Base-by-base conservation (phyloP, 2,113 vertebrate species). In the Lycaon pictus region DNA sequence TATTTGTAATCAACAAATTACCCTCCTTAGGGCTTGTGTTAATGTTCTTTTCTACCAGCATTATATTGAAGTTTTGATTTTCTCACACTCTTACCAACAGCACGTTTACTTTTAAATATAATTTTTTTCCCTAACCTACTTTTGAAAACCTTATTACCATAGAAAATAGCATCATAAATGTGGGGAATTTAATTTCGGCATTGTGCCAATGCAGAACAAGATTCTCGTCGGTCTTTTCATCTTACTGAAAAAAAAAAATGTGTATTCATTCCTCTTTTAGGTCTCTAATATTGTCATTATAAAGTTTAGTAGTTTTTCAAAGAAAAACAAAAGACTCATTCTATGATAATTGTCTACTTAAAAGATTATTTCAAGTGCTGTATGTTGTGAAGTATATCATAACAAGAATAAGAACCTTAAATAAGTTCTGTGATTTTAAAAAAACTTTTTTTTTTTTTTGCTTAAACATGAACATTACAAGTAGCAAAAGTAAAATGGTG, bases 191-290 rank as follows among this genome's bases (percentile, higher is more conserved):
- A 92, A 92, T n/a, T 88, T 95, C 72, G 53, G 20, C 48, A 43
- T 55, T 90, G 77, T 95, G 76, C 35, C 56, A 87, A 4, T 76
- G 11, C 27, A 53, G 17, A 53, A 56, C 79, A 93, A 87, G 51
- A 79, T 95, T 83, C 48, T 97, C 93, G 3, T 79, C 80, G 90
- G 12, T 67, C n/a, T 97, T 96, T 97, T 94, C 25, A 90, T 96
- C 15, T 83, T 63, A 82, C 76, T 55, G 51, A 90, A 51, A 48
- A 35, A 76, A 80, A 80, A 84, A 96, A 88, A 11, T 55, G 8
- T 51, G 9, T 85, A 72, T 87, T 93, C 9, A 72, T 87, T 93
- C 11, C 9, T 93, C 4, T 79, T 90, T 95, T 80, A 90, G 15
- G 27, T 71, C 27, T 93, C 86, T 93, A 83, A 86, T n/a, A 81